Percentiles rank a stretch among this genome's conserved stretches.
Conservation (phyloP, 2,888 invertebrate species). For the Acleris emargana region DNA sequence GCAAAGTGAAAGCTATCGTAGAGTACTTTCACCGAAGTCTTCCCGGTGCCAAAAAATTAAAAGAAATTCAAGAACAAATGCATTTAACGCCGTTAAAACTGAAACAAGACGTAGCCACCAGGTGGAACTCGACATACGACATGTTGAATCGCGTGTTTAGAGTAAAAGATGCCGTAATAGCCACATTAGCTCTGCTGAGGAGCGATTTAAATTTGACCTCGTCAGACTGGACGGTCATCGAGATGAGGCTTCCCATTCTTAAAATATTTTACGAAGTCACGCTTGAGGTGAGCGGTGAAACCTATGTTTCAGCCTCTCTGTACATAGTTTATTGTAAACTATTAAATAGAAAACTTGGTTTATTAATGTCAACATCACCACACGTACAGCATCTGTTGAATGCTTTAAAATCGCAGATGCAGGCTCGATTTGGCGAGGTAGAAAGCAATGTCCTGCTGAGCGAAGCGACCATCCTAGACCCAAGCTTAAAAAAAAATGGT, state of each 20-base stretch:
- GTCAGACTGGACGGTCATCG: constrained; percentile 27
- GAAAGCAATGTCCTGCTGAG: no score
- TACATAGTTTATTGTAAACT: constrained; percentile 7
- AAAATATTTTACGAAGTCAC: constrained; percentile 5
- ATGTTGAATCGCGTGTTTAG: constrained; percentile 5
- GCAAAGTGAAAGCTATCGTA: constrained; percentile 3
- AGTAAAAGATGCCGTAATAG: constrained; percentile 19
- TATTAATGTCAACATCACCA: background rate
- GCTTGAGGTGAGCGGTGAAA: constrained; percentile 2
- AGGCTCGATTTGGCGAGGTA: background rate
- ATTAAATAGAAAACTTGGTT: background rate
- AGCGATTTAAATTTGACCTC: constrained; percentile 29
- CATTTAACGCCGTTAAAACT: constrained; percentile 6
- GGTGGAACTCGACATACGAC: constrained; percentile 28
- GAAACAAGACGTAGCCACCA: constrained; percentile 24
- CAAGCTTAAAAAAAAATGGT: background rate
- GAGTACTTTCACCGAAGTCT: constrained; percentile 7
- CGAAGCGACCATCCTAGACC: no score
- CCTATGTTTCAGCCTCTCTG: constrained; percentile 7
- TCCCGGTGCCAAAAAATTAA: constrained; percentile 3
- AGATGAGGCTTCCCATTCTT: constrained; percentile 5
- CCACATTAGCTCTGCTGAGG: constrained; percentile 27
- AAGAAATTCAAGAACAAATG: constrained; percentile 9
- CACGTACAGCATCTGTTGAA: background rate
- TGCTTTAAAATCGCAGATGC: background rate